Base-by-base conservation (phyloP, 2,888 invertebrate species). In the Eurytoma californica region DNA sequence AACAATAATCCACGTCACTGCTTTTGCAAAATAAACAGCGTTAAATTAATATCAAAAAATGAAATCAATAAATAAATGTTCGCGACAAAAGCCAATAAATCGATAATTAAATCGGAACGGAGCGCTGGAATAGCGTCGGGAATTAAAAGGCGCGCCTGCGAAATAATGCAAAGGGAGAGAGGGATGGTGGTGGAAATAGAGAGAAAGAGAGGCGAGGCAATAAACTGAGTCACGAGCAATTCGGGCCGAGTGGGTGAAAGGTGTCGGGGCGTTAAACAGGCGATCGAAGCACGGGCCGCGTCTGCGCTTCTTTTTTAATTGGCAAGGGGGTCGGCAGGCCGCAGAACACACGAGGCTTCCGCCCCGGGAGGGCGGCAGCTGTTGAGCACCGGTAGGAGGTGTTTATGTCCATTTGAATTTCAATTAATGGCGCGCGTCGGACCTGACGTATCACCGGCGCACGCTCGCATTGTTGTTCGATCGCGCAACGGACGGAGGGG, bases 401-500 rank as follows among this genome's bases (percentile, higher is more conserved):
- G 77, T 80, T 77, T 80, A 77, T 77, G 80, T 77, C 75, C 68
- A 80, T 72, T 81, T 74, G 81, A 82, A 77, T 79, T 79, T 74
- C 79, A 78, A 78, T 82, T 82, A 80, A 82, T 82, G 79, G 75
- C 69, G 70, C 82, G 84, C 55, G 51, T 67, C 57, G 68, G 51
- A 51, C 30, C 51, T 78, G 68, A 67, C 55, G 63, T 84, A 73
- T 63, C 63, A 55, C 24, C n/a, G 24, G 28, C 70, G 57, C 57
- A 65, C 80, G 60, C 61, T 68, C 68, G 72, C 61, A 74, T 55
- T 61, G 68, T 76, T 67, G 72, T 72, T 16, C 61, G 72, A 70
- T 80, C 55, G 75, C 77, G 74, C 76, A 47, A 14, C 49, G 73
- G 39, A 18, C 66, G n/a, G 49, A n/a, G 13, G 20, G n/a, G n/a